A percentile compares a stretch with the other conserved stretches of the same genome.
phyloP scores from a whole-genome alignment of 1,140 invertebrate genomes.

The Augochlora pura region DNA sequence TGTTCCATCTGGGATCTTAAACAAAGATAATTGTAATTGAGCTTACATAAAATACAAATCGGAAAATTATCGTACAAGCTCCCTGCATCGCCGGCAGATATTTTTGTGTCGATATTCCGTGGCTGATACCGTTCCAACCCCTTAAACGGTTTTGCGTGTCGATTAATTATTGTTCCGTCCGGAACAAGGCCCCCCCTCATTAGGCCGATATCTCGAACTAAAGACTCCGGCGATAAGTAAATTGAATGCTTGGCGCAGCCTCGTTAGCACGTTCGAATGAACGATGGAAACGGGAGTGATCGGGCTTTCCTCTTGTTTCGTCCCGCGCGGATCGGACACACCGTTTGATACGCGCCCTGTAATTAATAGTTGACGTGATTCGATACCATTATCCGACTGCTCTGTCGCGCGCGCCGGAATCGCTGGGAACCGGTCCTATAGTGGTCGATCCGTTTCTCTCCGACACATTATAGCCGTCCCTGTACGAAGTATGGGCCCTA shows the following conservation, averaged over 20 bases:
- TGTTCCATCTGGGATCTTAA: too few relatives aligned
- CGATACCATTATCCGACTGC: conserved; percentile 7
- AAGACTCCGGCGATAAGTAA: background rate
- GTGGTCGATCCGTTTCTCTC: background rate
- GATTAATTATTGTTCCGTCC: conserved; percentile 9
- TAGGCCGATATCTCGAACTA: conserved; percentile 1
- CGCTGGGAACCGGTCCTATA: background rate
- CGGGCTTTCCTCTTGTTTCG: background rate
- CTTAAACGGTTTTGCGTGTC: conserved; percentile 5
- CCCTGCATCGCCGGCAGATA: background rate
- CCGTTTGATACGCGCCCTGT: background rate
- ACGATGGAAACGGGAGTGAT: background rate
- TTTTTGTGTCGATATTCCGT: background rate
- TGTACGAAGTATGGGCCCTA: too few relatives aligned
- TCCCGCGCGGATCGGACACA: background rate
- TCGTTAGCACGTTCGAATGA: conserved; percentile 4
- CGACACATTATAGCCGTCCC: too few relatives aligned
- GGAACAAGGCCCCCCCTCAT: background rate
- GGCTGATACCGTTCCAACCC: background rate
- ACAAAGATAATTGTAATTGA: too few relatives aligned
- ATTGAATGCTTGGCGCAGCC: background rate
- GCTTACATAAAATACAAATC: too few relatives aligned
- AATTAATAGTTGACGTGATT: conserved; percentile 11
- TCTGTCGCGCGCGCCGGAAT: background rate
- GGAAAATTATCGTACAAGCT: too few relatives aligned